Conservation (phyloP, 2,797 vertebrate genomes). For the Chiroxiphia lanceolata region DNA sequence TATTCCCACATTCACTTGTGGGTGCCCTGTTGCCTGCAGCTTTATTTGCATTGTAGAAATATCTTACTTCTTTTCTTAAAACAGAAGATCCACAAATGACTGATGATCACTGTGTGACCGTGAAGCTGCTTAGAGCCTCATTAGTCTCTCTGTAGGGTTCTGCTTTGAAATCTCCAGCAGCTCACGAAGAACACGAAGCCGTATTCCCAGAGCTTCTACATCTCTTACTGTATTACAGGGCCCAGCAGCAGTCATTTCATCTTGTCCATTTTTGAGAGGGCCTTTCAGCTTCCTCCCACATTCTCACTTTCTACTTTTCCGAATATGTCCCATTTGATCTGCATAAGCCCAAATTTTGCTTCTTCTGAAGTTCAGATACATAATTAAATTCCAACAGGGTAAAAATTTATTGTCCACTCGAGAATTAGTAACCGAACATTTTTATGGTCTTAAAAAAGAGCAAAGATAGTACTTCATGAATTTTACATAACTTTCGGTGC, state of each 20-base stretch:
- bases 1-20: background rate
- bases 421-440: background rate
- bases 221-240: background rate
- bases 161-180: background rate
- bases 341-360: background rate
- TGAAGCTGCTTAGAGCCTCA: background rate
- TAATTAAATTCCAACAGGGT: background rate
- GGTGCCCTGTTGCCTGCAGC: background rate
- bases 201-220: background rate
- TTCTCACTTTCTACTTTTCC: background rate
- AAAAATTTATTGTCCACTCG: background rate
- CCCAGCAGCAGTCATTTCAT: background rate
- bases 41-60: background rate
- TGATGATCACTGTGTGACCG: background rate
- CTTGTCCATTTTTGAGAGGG: background rate
- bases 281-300: background rate
- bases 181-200: background rate
- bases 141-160: background rate
- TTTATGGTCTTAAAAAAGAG: background rate
- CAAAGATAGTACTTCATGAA: background rate
- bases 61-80: background rate
- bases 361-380: background rate
- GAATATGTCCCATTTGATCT: background rate
- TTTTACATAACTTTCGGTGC: background rate
- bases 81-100: background rate